These are phyloP conservation scores for Oreonectes daqikongensis DNA, from an alignment of 2,797 vertebrate species.

Conservation along the genomic window DNA sequence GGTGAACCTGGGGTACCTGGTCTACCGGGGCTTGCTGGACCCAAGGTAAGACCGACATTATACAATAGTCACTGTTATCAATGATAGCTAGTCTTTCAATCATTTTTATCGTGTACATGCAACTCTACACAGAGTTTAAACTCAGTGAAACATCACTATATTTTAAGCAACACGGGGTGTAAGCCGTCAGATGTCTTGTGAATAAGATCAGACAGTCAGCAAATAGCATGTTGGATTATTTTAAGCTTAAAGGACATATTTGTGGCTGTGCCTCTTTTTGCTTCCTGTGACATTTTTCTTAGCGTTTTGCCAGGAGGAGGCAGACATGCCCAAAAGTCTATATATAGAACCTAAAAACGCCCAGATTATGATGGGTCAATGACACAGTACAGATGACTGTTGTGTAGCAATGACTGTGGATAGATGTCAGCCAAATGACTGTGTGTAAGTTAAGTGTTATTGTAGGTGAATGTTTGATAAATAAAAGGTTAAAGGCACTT, in stretches of 20 bases:
- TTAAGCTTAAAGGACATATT: slow-evolving; percentile 44
- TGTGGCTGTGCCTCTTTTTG: slow-evolving; percentile 46
- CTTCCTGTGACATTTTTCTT: slow-evolving; percentile 40
- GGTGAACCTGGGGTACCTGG: slow-evolving; percentile 63
- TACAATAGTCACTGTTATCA: not conserved
- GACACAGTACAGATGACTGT: slow-evolving; percentile 36
- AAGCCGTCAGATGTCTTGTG: slow-evolving; percentile 19
- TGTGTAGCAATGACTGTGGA: slow-evolving; percentile 29
- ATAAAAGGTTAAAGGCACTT: slow-evolving; percentile 26
- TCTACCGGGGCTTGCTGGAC: slow-evolving; percentile 56
- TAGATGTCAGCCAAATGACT: slow-evolving; percentile 51
- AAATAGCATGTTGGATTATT: slow-evolving; percentile 37
- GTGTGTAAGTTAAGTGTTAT: not conserved
- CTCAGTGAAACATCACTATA: not conserved
- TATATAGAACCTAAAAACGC: slow-evolving; percentile 40
- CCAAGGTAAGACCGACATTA: slow-evolving; percentile 58
- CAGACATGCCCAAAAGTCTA: slow-evolving; percentile 37
- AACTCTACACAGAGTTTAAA: not conserved
- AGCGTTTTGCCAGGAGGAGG: slow-evolving; percentile 38
- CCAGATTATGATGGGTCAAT: slow-evolving; percentile 33
- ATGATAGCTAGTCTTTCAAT: not conserved
- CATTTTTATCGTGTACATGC: not conserved
- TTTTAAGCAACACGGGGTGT: slow-evolving; percentile 27
- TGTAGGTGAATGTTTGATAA: slow-evolving; percentile 18
- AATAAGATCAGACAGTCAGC: slow-evolving; percentile 24